phyloP scores from a whole-genome alignment of 1,140 invertebrate genomes.

The Drosophila micromelanica region DNA sequence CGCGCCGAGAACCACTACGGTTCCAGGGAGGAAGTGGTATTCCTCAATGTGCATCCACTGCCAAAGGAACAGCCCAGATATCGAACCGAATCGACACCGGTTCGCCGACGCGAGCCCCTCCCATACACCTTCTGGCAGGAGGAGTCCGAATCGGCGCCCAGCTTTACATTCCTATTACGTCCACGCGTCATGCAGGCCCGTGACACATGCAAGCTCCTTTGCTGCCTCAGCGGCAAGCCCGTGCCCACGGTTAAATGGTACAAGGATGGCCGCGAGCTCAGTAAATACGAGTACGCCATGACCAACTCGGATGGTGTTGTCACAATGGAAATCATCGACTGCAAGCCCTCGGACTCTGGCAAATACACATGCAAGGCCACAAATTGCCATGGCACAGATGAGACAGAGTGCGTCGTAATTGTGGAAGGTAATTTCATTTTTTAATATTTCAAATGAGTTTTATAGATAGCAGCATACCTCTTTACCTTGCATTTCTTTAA shows the following conservation, averaged over 20 bases:
- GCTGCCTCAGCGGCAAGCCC: slow-evolving; percentile 97
- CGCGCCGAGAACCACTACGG: slow-evolving; percentile 99
- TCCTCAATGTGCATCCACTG: slow-evolving; percentile 97
- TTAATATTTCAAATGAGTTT: too few relatives aligned
- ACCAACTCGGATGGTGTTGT: slow-evolving; percentile 96
- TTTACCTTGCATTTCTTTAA: too few relatives aligned
- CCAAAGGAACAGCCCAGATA: slow-evolving; percentile 93
- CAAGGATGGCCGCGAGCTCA: slow-evolving; percentile 96
- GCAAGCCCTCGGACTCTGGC: slow-evolving; percentile 96
- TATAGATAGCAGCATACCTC: too few relatives aligned
- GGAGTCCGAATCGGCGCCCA: slow-evolving; percentile 94
- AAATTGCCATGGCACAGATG: slow-evolving; percentile 96
- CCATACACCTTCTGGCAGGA: slow-evolving; percentile 92
- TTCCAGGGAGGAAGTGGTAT: slow-evolving; percentile 97
- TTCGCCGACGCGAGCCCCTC: slow-evolving; percentile 91
- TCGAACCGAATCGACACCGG: slow-evolving; percentile 88
- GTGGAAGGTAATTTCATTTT: slow-evolving; percentile 92
- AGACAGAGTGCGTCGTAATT: slow-evolving; percentile 97
- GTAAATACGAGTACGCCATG: slow-evolving; percentile 95
- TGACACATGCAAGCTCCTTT: slow-evolving; percentile 98
- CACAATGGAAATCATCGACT: slow-evolving; percentile 97
- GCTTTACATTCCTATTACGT: slow-evolving; percentile 98
- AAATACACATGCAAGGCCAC: slow-evolving; percentile 97
- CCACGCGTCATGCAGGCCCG: slow-evolving; percentile 98
- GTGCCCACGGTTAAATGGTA: slow-evolving; percentile 96